A percentile compares a stretch with the other conserved stretches of the same genome.
Evolutionary conservation across 1,140 invertebrate species (phyloP).

Genomic region (Eueides isabella): DNA sequence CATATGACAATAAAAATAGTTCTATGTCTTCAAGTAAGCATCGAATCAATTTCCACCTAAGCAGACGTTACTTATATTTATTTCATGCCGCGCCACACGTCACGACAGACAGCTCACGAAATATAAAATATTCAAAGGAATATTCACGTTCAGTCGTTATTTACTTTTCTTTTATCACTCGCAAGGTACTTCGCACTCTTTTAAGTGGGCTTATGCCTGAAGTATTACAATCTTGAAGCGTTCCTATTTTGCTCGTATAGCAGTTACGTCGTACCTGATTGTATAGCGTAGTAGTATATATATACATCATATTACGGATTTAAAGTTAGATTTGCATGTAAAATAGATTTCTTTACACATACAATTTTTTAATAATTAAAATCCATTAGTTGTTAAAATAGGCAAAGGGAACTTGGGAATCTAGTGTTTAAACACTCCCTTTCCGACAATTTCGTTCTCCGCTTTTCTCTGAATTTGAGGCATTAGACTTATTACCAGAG

Average conservation of each 20-base stretch:
- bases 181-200: neutral
- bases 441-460: too few species aligned
- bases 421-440: too few species aligned
- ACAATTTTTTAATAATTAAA: too few species aligned
- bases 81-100: neutral
- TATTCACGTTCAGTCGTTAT: neutral
- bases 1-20: too few species aligned
- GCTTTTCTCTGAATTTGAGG: too few species aligned
- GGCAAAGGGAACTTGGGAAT: too few species aligned
- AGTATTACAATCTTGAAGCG: neutral
- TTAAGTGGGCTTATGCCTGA: neutral
- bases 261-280: neutral
- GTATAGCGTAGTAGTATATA: neutral
- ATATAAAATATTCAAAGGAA: conserved; percentile 11
- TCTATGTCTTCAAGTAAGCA: neutral
- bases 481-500: too few species aligned
- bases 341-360: too few species aligned
- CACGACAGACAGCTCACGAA: neutral
- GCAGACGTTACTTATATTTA: neutral
- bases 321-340: too few species aligned
- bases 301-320: too few species aligned
- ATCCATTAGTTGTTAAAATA: too few species aligned
- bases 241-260: neutral
- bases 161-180: neutral
- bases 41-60: neutral